Evolutionary conservation across 2,797 vertebrate genomes (phyloP).

Genomic region (Pipistrellus pygmaeus): DNA sequence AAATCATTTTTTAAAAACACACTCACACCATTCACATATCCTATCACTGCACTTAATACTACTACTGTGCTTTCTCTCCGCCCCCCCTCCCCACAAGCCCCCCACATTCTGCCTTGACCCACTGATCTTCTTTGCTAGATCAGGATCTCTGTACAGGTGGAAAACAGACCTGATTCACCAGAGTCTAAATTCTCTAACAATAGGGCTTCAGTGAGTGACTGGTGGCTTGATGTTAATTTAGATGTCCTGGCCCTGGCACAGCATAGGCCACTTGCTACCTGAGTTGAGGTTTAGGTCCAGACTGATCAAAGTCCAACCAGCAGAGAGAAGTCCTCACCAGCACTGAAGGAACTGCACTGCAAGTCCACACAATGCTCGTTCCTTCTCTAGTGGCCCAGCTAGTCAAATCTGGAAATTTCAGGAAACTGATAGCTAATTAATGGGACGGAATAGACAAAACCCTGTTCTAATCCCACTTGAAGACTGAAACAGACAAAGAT

Average conservation of each 20-base stretch:
- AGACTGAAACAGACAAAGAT: conserved; percentile 46
- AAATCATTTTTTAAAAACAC: conserved; percentile 30
- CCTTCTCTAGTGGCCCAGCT: not conserved
- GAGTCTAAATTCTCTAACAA: not conserved
- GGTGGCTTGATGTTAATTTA: not conserved
- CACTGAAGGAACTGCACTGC: not conserved
- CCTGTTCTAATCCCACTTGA: conserved; percentile 16
- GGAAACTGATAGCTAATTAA: not conserved
- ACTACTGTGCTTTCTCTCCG: not conserved
- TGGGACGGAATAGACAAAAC: conserved; percentile 4
- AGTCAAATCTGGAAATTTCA: conserved; percentile 24
- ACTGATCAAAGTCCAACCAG: not conserved
- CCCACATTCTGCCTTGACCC: not conserved
- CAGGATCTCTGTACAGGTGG: conserved; percentile 16
- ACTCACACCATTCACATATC: not conserved
- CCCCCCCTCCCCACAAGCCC: no score
- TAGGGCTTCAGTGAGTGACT: not conserved
- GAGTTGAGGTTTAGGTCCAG: not conserved
- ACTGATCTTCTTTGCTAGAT: not conserved
- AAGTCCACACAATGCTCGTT: not conserved
- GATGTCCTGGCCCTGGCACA: not conserved
- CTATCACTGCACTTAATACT: not conserved
- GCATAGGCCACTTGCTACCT: not conserved
- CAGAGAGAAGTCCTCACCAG: not conserved
- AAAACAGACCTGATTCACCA: conserved; percentile 22